Conservation (phyloP, 2,888 invertebrate genomes). For the Perizoma affinitatum region DNA sequence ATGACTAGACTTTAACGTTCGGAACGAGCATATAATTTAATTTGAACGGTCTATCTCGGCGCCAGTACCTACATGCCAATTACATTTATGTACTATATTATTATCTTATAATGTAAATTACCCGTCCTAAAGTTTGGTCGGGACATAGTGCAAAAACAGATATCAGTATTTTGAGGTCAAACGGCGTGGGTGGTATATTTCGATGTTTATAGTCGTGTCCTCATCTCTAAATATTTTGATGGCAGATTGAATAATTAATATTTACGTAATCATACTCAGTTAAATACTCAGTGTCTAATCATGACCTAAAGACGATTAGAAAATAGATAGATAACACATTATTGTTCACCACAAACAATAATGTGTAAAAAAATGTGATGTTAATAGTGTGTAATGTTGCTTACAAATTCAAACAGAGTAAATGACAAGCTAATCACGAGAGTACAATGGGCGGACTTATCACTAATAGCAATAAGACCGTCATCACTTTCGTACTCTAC, state of each 20-base stretch:
- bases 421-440: too few species aligned
- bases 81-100: slow-evolving; percentile 28
- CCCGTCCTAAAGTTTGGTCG: slow-evolving; percentile 9
- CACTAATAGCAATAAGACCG: too few species aligned
- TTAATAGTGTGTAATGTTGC: too few species aligned
- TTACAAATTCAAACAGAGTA: too few species aligned
- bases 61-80: slow-evolving; percentile 25
- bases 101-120: slow-evolving; percentile 29
- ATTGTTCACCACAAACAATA: too few species aligned
- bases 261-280: background rate
- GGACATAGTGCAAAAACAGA: slow-evolving; percentile 20
- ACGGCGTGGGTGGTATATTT: slow-evolving; percentile 24
- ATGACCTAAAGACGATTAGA: too few species aligned
- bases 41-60: slow-evolving; percentile 25
- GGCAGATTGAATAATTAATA: background rate
- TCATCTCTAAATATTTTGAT: slow-evolving; percentile 2
- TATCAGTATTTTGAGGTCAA: slow-evolving; percentile 22
- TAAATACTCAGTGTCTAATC: too few species aligned
- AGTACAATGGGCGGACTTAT: too few species aligned
- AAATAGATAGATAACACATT: too few species aligned
- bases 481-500: too few species aligned
- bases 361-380: too few species aligned
- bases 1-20: slow-evolving; percentile 27
- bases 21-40: slow-evolving; percentile 25
- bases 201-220: slow-evolving; percentile 14